Evolutionary conservation across 1,140 invertebrate genomes (phyloP).

Genomic region (Ceratina calcarata): DNA sequence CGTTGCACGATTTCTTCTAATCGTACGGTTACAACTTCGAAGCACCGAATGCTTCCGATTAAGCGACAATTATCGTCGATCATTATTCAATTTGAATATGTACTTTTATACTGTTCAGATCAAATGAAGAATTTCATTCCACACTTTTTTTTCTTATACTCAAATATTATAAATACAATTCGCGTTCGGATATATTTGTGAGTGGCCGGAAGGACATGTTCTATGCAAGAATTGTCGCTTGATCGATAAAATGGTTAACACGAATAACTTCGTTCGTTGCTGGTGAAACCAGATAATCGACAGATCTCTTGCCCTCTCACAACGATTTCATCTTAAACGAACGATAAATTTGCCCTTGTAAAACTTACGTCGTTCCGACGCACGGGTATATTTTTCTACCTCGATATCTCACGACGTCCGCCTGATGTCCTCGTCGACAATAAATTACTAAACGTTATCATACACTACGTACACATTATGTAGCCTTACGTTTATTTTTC

Average conservation of each 20-base stretch:
- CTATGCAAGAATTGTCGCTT: background rate
- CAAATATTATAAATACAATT: background rate
- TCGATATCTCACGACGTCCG: background rate
- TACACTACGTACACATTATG: conserved; percentile 78
- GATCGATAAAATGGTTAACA: conserved; percentile 19
- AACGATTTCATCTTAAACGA: background rate
- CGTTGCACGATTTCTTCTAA: background rate
- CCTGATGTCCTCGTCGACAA: conserved; percentile 22
- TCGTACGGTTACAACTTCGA: background rate
- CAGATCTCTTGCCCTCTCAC: background rate
- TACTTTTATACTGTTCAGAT: background rate
- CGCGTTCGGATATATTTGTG: background rate
- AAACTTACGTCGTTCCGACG: no score
- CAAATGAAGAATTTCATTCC: background rate
- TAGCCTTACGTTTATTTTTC: conserved; percentile 62
- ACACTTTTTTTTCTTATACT: background rate
- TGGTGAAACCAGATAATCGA: conserved; percentile 24
- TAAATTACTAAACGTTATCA: conserved; percentile 73
- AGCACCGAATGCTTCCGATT: background rate
- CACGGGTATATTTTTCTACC: background rate
- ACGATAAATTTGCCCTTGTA: background rate
- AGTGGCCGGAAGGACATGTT: background rate
- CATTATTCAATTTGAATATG: background rate
- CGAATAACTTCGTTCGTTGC: conserved; percentile 27
- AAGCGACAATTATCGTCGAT: background rate